Evolutionary conservation across 2,797 vertebrate genomes (phyloP), one percentile per base, ranked within the genome.

Genomic region (Nannoperca australis): DNA sequence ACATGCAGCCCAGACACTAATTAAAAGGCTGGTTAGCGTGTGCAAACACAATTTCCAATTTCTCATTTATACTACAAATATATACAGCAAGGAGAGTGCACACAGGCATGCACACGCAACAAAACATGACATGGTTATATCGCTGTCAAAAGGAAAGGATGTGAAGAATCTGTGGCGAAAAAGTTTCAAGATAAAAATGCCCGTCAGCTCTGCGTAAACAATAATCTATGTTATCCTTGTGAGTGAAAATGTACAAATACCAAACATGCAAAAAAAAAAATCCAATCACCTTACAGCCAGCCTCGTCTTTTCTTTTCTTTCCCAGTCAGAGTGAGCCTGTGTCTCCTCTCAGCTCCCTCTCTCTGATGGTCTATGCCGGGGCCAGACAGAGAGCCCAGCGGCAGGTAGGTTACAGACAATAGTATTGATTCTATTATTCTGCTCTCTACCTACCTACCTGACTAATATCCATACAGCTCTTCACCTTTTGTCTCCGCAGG

Each of bases 361-460:
- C 66, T 89, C 79, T 88, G 74, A 80, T 56, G 78, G 78, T 85
- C 78, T 91, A 47, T 73, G 84, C 78, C 3, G 84, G 91, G 88
- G 91, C 91, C 93, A 93, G 91, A 92, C 88, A 93, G 89, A 85
- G 83, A 93, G 91, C 89, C 90, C 89, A 90, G 88, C 80, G 81
- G 91, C 93, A 93, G 93, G 91, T 92, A 93, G 89, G 91, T 88
- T 90, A 91, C 87, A 94, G 93, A 94, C 91, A 92, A 91, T 91
- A 91, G 88, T 93, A 93, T 92, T 91, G 93, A 94, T 94, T 91
- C 90, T 81, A 90, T 92, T 91, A 85, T 91, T 88, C 87, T 90
- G 69, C 85, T 86, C 90, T 84, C 86, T 88, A 88, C 88, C 90
- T 91, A 87, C 89, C 92, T 90, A 76, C 85, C 87, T 87, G 73